Evolutionary conservation across 2,113 vertebrate species (phyloP).

Genomic region (Chionodraco myersi): DNA sequence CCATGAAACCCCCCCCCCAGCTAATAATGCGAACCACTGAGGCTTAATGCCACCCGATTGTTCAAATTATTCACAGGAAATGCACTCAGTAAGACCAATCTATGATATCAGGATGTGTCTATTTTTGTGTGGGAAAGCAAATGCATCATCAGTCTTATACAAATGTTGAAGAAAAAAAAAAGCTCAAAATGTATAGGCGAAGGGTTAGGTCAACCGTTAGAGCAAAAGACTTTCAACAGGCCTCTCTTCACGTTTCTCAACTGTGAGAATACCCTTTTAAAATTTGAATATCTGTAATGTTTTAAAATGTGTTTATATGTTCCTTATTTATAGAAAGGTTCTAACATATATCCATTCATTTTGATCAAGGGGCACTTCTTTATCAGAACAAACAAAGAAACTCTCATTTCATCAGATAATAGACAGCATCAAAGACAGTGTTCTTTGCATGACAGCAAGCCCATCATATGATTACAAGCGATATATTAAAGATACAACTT

Average conservation of each 20-base stretch:
- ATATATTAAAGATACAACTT: not conserved
- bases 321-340: not conserved
- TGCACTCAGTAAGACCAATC: conserved; percentile 19
- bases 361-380: not conserved
- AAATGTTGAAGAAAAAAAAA: too few species aligned
- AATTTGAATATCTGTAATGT: not conserved
- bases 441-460: too few species aligned
- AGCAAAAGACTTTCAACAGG: too few species aligned
- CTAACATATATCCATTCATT: not conserved
- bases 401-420: too few species aligned
- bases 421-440: too few species aligned
- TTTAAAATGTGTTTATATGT: too few species aligned
- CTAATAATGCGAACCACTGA: not conserved
- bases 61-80: conserved; percentile 57
- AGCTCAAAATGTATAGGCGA: too few species aligned
- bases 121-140: conserved; percentile 7
- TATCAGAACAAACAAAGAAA: too few species aligned
- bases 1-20: not conserved
- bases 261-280: too few species aligned
- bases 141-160: not conserved
- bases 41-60: conserved; percentile 21
- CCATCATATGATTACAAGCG: too few species aligned
- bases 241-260: too few species aligned
- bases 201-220: too few species aligned
- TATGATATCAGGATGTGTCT: conserved; percentile 21